Base-by-base conservation (phyloP, 1,140 invertebrate genomes). In the Lasaia peninsularis region DNA sequence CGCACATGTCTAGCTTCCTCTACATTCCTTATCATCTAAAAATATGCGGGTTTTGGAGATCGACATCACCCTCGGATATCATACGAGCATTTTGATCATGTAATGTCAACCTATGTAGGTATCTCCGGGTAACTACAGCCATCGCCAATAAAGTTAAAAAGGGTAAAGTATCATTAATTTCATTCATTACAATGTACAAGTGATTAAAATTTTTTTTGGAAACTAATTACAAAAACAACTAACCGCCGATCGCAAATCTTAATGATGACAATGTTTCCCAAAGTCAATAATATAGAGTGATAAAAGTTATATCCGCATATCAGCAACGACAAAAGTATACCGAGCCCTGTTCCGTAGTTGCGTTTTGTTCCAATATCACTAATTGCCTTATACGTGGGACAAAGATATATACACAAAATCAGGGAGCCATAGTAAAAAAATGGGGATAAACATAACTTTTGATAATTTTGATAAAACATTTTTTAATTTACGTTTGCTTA, bases 161-260 rank as follows among this genome's bases (percentile, higher is more conserved):
- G 2, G 5, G 8, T 28, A 28, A 28, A 6, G 24, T 28, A 28
- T 5, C n/a, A n/a, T n/a, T n/a, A n/a, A n/a, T n/a, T n/a, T n/a
- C n/a, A n/a, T n/a, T n/a, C n/a, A n/a, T n/a, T n/a, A n/a, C n/a
- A n/a, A n/a, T n/a, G n/a, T n/a, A n/a, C n/a, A n/a, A n/a, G n/a
- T n/a, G n/a, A n/a, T n/a, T n/a, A n/a, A n/a, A n/a, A n/a, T n/a
- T n/a, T n/a, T n/a, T n/a, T n/a, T n/a, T 28, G 4, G 5, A 28
- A 28, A 28, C 24, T 28, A 28, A 6, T 28, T 6, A 24, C 37
- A 48, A 14, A 50, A 60, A 14, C 10, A 35, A 60, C 74, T 74
- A 65, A 88, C 82, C 72, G 68, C 63, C 71, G 73, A 63, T 85
- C 73, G 63, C 77, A 78, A 54, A 71, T 80, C 75, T 82, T 85